Conservation (phyloP, 2,888 invertebrate species). For the Apodemia mormo region DNA sequence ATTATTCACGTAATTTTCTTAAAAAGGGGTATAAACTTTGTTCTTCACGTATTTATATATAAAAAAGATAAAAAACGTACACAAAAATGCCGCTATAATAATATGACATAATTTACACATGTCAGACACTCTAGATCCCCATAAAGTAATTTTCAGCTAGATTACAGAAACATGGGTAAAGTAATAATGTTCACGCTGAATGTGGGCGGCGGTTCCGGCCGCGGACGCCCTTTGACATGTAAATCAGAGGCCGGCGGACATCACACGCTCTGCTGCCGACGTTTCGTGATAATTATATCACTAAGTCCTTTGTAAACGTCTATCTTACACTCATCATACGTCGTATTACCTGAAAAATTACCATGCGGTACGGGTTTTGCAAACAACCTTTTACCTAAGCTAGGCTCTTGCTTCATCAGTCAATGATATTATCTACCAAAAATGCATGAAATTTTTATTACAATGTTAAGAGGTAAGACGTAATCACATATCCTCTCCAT, state of each 20-base stretch:
- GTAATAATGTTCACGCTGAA: background rate
- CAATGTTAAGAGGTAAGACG: no score
- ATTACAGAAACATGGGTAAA: background rate
- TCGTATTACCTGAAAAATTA: no score
- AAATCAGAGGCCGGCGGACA: constrained; percentile 8
- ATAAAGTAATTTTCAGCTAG: background rate
- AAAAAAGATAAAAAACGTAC: no score
- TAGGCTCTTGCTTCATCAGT: no score
- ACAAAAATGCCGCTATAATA: background rate
- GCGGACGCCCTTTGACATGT: constrained; percentile 14
- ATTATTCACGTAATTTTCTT: no score
- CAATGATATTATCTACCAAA: no score
- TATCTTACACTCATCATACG: background rate
- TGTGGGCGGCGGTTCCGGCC: constrained; percentile 1
- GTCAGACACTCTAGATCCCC: background rate
- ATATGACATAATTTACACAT: background rate
- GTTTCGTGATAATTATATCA: constrained; percentile 10
- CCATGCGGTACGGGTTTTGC: no score
- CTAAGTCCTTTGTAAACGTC: background rate
- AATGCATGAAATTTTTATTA: no score
- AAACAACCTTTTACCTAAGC: no score
- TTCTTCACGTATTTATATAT: no score
- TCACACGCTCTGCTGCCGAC: background rate
- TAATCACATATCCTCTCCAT: no score
- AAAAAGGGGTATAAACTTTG: no score